Base-by-base conservation (phyloP, 2,113 vertebrate genomes). In the Columbina picui region DNA sequence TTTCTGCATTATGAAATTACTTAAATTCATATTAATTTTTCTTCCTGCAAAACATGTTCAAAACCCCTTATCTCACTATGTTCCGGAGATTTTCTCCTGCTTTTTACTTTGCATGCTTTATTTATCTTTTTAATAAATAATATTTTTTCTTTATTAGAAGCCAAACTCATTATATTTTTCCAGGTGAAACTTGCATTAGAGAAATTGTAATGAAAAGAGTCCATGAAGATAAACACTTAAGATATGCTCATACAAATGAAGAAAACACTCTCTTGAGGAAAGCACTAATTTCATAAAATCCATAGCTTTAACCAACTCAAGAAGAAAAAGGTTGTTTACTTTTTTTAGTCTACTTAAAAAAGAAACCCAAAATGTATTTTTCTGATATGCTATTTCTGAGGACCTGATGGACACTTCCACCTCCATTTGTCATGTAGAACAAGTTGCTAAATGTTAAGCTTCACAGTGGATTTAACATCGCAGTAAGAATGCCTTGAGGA, bases 401-500 rank as follows among this genome's bases (percentile, higher is more conserved):
- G 55, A 77, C n/a, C 75, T 39, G 59, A 60, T 74, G 52, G 78
- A 41, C 61, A 90, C 60, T 87, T 83, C 61, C 38, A 65, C 41
- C 63, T 67, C 55, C 0, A 39, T 57, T 65, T 88, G 18, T 64
- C 79, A 70, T 57, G 67, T 84, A 76, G 70, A 91, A 91, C 67
- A 91, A 93, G 55, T 50, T 38, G 53, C 70, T 95, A 87, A 93
- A 88, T 77, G 67, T 82, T 90, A 70, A 90, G 90, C 78, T 91
- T 95, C 91, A 80, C 63, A 90, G 71, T 55, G 70, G 85, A 96
- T 91, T 91, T 87, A 94, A 79, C 50, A 88, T 36, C 49, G 87
- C n/a, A 29, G 70, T 87, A 90, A 93, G 67, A 94, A 89, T 52
- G 50, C 45, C 81, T 83, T 55, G 36, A 95, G 70, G 89, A 91